Conservation (phyloP, 1,140 invertebrate genomes). For the Drosophila leontia region DNA sequence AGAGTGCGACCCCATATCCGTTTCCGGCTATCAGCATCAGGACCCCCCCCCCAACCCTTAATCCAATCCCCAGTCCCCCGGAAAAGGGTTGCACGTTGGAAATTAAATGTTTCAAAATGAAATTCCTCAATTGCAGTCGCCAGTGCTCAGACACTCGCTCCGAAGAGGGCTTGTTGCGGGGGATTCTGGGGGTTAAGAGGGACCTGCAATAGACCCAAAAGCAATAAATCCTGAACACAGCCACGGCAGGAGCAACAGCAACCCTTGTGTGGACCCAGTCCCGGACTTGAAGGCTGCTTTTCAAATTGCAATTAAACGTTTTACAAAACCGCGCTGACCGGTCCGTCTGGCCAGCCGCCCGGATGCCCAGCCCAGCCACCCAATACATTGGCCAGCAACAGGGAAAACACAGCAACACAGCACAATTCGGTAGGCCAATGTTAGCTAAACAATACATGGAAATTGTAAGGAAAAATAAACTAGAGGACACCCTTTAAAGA, state of each 20-base stretch:
- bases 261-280: constrained; percentile 55
- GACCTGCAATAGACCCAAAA: constrained; percentile 72
- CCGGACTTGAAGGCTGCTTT: constrained; percentile 61
- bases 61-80: constrained; percentile 6
- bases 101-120: constrained; percentile 84
- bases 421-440: constrained; percentile 56
- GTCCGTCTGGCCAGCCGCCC: constrained; percentile 39
- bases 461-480: neutral
- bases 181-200: neutral
- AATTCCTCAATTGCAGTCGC: constrained; percentile 82
- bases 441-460: constrained; percentile 64
- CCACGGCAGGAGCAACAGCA: constrained; percentile 35
- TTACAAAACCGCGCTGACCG: constrained; percentile 81
- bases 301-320: constrained; percentile 83
- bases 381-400: constrained; percentile 8
- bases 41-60: constrained; percentile 21
- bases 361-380: constrained; percentile 11
- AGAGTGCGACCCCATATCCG: constrained; percentile 65
- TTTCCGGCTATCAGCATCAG: constrained; percentile 74
- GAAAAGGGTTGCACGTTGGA: constrained; percentile 66
- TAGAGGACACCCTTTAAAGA: constrained; percentile 18
- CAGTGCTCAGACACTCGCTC: constrained; percentile 64
- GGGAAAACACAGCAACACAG: constrained; percentile 15
- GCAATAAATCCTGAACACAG: constrained; percentile 74
- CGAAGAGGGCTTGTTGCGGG: constrained; percentile 11